Conservation (phyloP, 2,113 vertebrate species). For the Calyptomena viridis region DNA sequence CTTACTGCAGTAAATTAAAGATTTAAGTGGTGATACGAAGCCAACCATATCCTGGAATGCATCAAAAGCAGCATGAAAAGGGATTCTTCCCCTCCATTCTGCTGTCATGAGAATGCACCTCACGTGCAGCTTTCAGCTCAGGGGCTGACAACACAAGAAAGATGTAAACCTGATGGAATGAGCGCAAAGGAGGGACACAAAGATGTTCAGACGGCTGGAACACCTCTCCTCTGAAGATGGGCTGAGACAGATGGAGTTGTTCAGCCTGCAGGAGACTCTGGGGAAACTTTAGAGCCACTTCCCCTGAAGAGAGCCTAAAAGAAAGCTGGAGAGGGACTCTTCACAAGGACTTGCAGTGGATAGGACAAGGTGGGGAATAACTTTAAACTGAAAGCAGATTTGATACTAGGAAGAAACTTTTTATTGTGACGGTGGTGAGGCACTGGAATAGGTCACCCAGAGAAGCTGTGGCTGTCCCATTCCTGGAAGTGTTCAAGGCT, state of each 20-base stretch:
- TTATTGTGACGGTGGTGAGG: not conserved
- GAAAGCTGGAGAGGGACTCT: not conserved
- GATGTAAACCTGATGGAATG: not conserved
- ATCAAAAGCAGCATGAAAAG: not conserved
- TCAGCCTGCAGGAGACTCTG: not conserved
- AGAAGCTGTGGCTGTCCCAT: rapidly evolving
- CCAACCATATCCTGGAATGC: not conserved
- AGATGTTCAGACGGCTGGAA: not conserved
- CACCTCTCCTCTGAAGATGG: not conserved
- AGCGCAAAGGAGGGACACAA: not conserved
- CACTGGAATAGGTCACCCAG: not conserved
- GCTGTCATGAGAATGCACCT: not conserved
- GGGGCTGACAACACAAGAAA: not conserved
- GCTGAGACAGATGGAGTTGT: not conserved
- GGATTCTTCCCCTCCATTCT: not conserved
- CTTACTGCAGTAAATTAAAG: too few relatives aligned
- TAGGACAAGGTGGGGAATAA: not conserved
- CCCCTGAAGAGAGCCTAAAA: not conserved
- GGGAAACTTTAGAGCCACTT: not conserved
- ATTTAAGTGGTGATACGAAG: not conserved
- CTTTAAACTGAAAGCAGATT: not conserved
- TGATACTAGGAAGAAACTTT: not conserved
- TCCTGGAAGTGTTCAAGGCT: too few relatives aligned
- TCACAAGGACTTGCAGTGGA: too few relatives aligned
- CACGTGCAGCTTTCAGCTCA: not conserved